A percentile compares a stretch with the other conserved stretches of the same genome.
Conservation (phyloP, 2,797 vertebrate species). For the Rhinatrema bivittatum region DNA sequence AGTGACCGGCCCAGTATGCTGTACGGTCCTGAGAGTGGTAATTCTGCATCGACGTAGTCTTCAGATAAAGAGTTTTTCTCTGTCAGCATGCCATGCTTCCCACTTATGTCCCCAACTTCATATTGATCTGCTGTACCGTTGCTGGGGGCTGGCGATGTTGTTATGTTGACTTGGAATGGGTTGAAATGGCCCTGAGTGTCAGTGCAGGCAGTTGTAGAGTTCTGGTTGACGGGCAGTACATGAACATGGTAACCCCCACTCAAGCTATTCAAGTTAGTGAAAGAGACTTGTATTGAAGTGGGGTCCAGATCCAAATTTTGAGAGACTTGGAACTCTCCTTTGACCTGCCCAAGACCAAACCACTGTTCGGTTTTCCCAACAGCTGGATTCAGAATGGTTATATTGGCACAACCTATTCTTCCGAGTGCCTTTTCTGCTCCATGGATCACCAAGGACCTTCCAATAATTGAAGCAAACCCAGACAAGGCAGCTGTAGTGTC, state of each 20-base stretch:
- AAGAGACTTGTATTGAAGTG: conserved; percentile 45
- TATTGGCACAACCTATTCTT: conserved; percentile 65
- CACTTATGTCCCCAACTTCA: conserved; percentile 68
- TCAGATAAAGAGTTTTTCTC: conserved; percentile 11
- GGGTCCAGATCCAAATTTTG: conserved; percentile 47
- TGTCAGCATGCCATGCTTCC: conserved; percentile 59
- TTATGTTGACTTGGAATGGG: conserved; percentile 42
- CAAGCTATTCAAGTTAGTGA: conserved; percentile 36
- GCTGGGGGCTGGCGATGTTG: conserved; percentile 44
- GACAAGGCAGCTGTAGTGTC: conserved; percentile 59
- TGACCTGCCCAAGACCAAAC: conserved; percentile 38
- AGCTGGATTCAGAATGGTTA: conserved; percentile 43
- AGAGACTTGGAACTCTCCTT: conserved; percentile 43
- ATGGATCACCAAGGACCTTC: conserved; percentile 67
- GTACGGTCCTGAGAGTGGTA: conserved; percentile 54
- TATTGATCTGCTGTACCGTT: conserved; percentile 65
- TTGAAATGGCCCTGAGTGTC: conserved; percentile 59
- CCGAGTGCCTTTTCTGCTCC: conserved; percentile 10
- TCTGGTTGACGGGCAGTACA: conserved; percentile 45
- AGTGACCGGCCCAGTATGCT: conserved; percentile 62
- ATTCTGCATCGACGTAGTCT: conserved; percentile 40
- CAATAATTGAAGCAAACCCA: conserved; percentile 29
- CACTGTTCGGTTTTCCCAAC: conserved; percentile 38
- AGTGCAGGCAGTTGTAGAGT: conserved; percentile 46
- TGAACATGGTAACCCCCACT: conserved; percentile 64